Evolutionary conservation across 2,888 invertebrate genomes (phyloP).

Genomic region (Plebejus anna): DNA sequence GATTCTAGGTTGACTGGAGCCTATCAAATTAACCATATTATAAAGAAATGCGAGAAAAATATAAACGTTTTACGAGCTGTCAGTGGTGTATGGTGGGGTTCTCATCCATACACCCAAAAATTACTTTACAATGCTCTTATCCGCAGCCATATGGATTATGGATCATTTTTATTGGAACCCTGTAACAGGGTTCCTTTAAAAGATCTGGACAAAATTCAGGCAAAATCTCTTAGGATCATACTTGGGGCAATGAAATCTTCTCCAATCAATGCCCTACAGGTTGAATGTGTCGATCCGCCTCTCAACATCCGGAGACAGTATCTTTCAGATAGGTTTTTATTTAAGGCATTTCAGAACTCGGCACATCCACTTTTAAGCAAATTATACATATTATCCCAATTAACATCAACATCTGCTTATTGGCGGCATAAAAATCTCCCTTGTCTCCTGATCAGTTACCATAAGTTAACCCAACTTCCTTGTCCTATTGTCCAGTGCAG

Average conservation of each 20-base stretch:
- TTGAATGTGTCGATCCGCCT: not conserved
- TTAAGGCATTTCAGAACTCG: not conserved
- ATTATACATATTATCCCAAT: not conserved
- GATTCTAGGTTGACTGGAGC: not conserved
- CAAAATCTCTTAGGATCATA: not conserved
- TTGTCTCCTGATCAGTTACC: not conserved
- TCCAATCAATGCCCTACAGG: slow-evolving; percentile 4
- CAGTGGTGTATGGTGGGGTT: not conserved
- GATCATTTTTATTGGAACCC: not conserved
- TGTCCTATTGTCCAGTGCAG: too few species aligned
- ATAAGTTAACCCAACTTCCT: not conserved
- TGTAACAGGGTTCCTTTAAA: not conserved
- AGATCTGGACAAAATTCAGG: not conserved
- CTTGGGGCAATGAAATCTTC: slow-evolving; percentile 22
- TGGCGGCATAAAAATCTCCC: slow-evolving; percentile 8
- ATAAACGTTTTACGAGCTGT: slow-evolving; percentile 3
- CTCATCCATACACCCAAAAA: slow-evolving; percentile 11
- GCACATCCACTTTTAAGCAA: not conserved
- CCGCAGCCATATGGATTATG: slow-evolving; percentile 1
- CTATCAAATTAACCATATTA: not conserved
- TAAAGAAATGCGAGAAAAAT: not conserved
- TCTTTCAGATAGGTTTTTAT: not conserved
- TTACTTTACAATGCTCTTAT: not conserved
- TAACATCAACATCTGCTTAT: not conserved
- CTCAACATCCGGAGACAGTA: not conserved